Conservation (phyloP, 2,113 vertebrate genomes). For the Macquaria ambigua region DNA sequence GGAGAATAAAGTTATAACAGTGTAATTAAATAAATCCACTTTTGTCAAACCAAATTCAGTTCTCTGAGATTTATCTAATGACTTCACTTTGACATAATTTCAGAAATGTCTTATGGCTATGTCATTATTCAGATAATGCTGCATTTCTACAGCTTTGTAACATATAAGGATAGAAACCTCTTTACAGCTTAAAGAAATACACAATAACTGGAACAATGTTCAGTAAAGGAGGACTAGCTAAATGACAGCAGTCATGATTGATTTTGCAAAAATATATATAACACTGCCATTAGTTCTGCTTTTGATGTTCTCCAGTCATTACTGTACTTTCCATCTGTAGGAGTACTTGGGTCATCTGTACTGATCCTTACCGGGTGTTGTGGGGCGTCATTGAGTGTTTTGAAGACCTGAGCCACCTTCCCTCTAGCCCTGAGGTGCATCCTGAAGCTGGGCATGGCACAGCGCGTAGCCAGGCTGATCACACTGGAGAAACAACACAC, state of each 20-base stretch:
- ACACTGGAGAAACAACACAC: slow-evolving; percentile 83
- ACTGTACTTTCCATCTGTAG: background rate
- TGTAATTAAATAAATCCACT: background rate
- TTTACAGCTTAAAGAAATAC: too few relatives aligned
- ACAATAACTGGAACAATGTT: too few relatives aligned
- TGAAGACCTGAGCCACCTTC: slow-evolving; percentile 99
- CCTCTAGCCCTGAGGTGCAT: slow-evolving; percentile 98
- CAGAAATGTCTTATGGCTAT: background rate
- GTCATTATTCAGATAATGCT: background rate
- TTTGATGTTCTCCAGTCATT: too few relatives aligned
- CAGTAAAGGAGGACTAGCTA: too few relatives aligned
- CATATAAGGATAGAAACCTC: too few relatives aligned
- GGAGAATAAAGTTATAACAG: background rate
- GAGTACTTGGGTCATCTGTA: background rate
- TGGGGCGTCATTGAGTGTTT: slow-evolving; percentile 96
- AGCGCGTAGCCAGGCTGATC: slow-evolving; percentile 97
- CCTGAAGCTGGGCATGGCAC: slow-evolving; percentile 98
- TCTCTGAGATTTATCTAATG: background rate
- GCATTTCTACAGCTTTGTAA: too few relatives aligned
- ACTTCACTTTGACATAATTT: background rate
- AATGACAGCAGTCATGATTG: too few relatives aligned
- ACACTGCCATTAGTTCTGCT: background rate
- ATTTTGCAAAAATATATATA: too few relatives aligned
- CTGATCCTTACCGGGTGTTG: slow-evolving; percentile 90
- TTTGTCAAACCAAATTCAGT: background rate